phyloP scores from a whole-genome alignment of 35 echinoderm and acorn worm species.

The Heliocidaris erythrogramma region DNA sequence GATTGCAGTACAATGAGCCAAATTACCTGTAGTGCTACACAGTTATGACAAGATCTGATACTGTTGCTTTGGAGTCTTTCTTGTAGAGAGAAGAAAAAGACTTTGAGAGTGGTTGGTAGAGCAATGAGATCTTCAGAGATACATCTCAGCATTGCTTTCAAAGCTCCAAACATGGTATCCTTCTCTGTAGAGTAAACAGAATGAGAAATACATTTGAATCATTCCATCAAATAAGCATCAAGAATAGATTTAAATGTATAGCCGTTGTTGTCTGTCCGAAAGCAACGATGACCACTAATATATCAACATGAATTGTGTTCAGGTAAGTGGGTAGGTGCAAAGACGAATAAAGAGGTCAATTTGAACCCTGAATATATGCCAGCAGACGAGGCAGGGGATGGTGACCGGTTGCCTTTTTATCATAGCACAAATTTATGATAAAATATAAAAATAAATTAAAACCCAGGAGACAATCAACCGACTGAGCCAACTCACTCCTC shows the following conservation, averaged over 20 bases:
- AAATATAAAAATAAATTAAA: neutral
- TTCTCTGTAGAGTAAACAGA: conserved; percentile 52
- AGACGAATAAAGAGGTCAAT: too few species aligned
- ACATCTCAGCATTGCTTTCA: conserved; percentile 54
- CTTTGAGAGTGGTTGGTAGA: conserved; percentile 66
- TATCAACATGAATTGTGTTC: too few species aligned
- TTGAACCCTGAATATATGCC: too few species aligned
- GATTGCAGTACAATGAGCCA: neutral
- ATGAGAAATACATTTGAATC: neutral
- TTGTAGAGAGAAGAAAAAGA: conserved; percentile 80
- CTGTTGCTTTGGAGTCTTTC: conserved; percentile 62
- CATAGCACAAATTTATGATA: neutral
- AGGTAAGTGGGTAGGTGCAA: too few species aligned
- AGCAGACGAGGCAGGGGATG: neutral
- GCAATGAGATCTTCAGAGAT: conserved; percentile 62
- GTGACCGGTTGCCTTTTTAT: neutral
- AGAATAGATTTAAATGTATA: neutral
- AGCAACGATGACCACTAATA: too few species aligned
- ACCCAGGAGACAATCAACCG: too few species aligned
- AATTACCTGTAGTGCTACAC: conserved; percentile 68
- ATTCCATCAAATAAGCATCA: neutral
- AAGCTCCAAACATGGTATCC: conserved; percentile 54
- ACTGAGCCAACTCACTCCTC: neutral
- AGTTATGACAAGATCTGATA: conserved; percentile 52
- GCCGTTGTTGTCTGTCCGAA: too few species aligned